Evolutionary conservation across 2,888 invertebrate species (phyloP).

Genomic region (Timandra comae): DNA sequence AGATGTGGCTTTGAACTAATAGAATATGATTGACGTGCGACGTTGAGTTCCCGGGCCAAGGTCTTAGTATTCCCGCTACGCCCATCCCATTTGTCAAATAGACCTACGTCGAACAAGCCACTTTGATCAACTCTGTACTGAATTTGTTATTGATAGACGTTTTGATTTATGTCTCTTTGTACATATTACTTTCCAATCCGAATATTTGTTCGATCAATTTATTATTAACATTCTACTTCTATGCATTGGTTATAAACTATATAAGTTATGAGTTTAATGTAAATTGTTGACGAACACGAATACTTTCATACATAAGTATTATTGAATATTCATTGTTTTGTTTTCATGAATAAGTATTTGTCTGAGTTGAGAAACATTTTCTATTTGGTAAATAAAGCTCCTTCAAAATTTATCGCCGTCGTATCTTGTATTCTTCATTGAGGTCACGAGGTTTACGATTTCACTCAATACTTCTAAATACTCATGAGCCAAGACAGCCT

Average conservation of each 20-base stretch:
- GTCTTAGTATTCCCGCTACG: conserved; percentile 40
- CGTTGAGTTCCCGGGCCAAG: conserved; percentile 45
- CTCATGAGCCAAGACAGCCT: conserved; percentile 29
- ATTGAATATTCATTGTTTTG: too few species aligned
- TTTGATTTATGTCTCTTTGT: too few species aligned
- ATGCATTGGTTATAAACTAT: too few species aligned
- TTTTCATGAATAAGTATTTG: too few species aligned
- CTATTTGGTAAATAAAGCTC: neutral
- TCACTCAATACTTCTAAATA: conserved; percentile 51
- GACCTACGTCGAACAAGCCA: conserved; percentile 17
- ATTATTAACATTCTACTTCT: too few species aligned
- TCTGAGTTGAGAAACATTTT: neutral
- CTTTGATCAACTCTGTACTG: neutral
- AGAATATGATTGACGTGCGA: conserved; percentile 66
- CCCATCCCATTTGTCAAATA: conserved; percentile 19
- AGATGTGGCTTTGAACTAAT: conserved; percentile 70
- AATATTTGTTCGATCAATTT: too few species aligned
- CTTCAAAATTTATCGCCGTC: conserved; percentile 29
- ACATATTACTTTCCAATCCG: too few species aligned
- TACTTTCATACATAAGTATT: too few species aligned
- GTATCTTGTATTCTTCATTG: conserved; percentile 33
- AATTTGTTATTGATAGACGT: too few species aligned
- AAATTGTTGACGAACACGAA: too few species aligned
- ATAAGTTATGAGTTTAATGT: too few species aligned
- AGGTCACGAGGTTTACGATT: conserved; percentile 64